Percentiles rank a stretch among this genome's conserved stretches.
These are phyloP conservation scores for Gymnothorax reevesii DNA, from an alignment of 2,797 vertebrate species.

Conservation along the genomic window DNA sequence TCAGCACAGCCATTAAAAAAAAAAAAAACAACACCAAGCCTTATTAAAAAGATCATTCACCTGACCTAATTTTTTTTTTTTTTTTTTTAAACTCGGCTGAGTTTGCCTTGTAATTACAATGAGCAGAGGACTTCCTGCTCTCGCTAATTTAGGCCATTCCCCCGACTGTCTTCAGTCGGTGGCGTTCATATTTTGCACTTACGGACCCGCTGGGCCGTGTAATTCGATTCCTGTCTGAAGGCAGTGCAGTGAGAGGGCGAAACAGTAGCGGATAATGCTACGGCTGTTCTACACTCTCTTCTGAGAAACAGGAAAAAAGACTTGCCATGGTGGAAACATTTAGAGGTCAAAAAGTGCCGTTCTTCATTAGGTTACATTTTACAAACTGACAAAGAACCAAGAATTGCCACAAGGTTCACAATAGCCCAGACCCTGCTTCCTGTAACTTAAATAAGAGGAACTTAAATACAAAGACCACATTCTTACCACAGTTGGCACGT, in stretches of 20 bases:
- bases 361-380: conserved; percentile 10
- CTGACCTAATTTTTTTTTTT: neutral
- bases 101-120: neutral
- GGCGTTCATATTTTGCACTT: conserved; percentile 62
- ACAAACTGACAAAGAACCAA: conserved; percentile 1
- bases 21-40: neutral
- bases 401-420: neutral
- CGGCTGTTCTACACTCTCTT: conserved; percentile 56
- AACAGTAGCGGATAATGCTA: conserved; percentile 64
- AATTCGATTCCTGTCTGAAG: conserved; percentile 66
- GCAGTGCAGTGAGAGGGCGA: conserved; percentile 49
- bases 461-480: neutral
- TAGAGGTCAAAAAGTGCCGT: neutral
- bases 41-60: neutral
- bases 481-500: neutral
- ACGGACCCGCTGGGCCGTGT: conserved; percentile 64
- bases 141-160: conserved; percentile 50
- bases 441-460: neutral
- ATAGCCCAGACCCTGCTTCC: neutral
- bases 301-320: no score
- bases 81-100: neutral
- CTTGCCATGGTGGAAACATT: neutral
- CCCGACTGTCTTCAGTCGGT: conserved; percentile 57
- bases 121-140: neutral
- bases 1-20: neutral